Evolutionary conservation across 2,797 vertebrate genomes (phyloP).

Genomic region (Xerus rutilus): DNA sequence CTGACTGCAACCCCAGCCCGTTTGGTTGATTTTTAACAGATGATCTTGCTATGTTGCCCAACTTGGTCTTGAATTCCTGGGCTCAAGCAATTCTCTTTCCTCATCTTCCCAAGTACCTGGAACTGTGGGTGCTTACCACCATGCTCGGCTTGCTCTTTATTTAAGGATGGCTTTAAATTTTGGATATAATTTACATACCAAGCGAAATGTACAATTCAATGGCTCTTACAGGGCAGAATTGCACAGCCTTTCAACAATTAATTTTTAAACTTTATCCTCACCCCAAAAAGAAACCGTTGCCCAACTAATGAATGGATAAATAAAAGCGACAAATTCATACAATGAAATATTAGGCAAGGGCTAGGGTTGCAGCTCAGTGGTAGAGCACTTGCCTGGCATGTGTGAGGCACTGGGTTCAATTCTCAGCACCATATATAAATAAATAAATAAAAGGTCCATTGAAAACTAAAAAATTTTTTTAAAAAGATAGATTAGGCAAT

Average conservation of each 20-base stretch:
- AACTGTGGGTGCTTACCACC: not conserved
- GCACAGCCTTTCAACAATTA: not conserved
- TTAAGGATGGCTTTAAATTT: not conserved
- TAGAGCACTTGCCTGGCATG: too few relatives aligned
- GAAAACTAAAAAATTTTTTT: too few relatives aligned
- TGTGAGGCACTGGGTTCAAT: too few relatives aligned
- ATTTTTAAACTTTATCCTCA: slow-evolving; percentile 15
- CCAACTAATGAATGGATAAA: not conserved
- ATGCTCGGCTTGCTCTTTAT: not conserved
- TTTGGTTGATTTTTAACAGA: not conserved
- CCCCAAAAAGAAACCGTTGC: not conserved
- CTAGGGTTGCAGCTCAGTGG: too few relatives aligned
- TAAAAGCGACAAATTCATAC: not conserved
- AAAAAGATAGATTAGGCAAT: not conserved
- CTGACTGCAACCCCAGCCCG: too few relatives aligned
- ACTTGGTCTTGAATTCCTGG: not conserved
- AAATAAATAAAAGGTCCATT: too few relatives aligned
- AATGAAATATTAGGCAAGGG: not conserved
- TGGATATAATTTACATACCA: not conserved
- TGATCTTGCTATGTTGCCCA: not conserved
- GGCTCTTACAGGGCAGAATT: not conserved
- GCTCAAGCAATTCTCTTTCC: not conserved
- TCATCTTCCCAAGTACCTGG: not conserved
- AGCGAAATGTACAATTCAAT: not conserved
- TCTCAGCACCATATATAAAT: too few relatives aligned